A percentile compares a stretch with the other conserved stretches of the same genome.
Conservation (phyloP, 2,113 vertebrate genomes). For the Silurus meridionalis region DNA sequence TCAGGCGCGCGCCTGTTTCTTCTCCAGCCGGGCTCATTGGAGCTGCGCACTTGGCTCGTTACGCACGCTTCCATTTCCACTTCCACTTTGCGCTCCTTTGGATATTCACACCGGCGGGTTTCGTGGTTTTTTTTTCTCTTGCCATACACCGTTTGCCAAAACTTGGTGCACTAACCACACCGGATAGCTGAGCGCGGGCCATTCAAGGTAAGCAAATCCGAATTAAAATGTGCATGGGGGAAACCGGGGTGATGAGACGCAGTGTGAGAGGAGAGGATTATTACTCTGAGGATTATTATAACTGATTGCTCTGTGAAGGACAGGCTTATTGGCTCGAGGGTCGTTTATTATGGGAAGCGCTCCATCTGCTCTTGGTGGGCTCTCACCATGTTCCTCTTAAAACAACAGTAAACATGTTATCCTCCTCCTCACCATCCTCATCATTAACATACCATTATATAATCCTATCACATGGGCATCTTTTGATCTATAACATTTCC, state of each 20-base stretch:
- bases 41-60: slow-evolving; percentile 30
- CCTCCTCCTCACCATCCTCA: not conserved
- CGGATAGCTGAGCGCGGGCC: slow-evolving; percentile 22
- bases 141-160: not conserved
- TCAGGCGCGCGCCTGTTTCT: slow-evolving; percentile 33
- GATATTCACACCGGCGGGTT: slow-evolving; percentile 22
- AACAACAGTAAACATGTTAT: slow-evolving; percentile 8
- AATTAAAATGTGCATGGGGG: not conserved
- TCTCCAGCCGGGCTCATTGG: slow-evolving; percentile 24
- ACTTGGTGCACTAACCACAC: not conserved
- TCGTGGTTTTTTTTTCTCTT: not conserved
- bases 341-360: not conserved
- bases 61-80: slow-evolving; percentile 33
- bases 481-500: not conserved
- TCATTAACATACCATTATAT: not conserved
- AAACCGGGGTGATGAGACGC: not conserved
- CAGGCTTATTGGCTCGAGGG: not conserved
- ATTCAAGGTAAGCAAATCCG: slow-evolving; percentile 39
- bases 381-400: not conserved
- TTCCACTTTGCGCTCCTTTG: slow-evolving; percentile 27
- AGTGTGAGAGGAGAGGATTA: not conserved
- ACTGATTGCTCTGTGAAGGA: slow-evolving; percentile 10
- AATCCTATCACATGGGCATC: not conserved
- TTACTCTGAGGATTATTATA: not conserved
- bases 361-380: not conserved